Evolutionary conservation across 2,888 invertebrate species (phyloP).

Genomic region (Itoplectis maculator): DNA sequence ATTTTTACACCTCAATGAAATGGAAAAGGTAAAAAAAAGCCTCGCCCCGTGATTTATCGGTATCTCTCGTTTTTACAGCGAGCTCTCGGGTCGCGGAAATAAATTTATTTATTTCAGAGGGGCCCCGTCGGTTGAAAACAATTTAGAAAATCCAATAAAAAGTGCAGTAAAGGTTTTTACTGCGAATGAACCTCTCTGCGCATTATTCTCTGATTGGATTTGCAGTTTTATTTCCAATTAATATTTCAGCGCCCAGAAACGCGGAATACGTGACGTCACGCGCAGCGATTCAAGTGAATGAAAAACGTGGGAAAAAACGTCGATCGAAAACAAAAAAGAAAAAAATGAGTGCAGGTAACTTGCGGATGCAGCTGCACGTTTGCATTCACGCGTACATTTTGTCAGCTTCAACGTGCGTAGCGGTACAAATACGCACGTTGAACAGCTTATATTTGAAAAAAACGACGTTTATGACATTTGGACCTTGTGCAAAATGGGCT

Average conservation of each 20-base stretch:
- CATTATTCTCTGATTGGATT: slow-evolving; percentile 4
- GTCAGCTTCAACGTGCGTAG: no score
- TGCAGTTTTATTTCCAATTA: slow-evolving; percentile 2
- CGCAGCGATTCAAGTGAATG: no score
- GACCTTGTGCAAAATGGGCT: no score
- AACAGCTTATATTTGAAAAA: no score
- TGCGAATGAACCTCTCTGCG: neutral
- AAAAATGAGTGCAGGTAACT: no score
- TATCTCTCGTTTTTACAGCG: neutral
- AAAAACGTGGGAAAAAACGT: no score
- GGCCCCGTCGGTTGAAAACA: neutral
- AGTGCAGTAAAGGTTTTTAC: neutral
- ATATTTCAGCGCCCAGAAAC: neutral
- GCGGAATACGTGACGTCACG: neutral
- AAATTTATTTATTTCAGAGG: neutral
- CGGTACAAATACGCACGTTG: no score
- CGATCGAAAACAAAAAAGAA: no score
- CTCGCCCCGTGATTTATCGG: neutral
- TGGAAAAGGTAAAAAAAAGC: neutral
- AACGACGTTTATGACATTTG: no score
- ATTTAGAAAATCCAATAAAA: neutral
- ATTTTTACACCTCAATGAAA: neutral
- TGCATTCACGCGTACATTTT: no score
- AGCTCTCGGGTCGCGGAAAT: neutral
- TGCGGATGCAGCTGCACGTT: no score